These are phyloP conservation scores for Diabrotica balteata DNA, from an alignment of 2,888 invertebrate species.

Conservation along the genomic window DNA sequence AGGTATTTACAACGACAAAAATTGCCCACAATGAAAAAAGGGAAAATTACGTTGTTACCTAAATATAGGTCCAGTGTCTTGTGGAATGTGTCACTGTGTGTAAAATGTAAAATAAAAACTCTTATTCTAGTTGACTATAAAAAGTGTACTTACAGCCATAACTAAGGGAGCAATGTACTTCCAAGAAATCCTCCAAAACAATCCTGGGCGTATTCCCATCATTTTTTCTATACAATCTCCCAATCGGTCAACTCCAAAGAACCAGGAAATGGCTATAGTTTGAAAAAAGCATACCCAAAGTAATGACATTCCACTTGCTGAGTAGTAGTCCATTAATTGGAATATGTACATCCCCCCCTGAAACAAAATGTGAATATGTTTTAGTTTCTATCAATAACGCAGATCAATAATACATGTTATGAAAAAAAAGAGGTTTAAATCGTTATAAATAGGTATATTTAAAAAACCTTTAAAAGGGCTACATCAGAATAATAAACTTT, in stretches of 20 bases:
- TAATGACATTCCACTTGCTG: conserved; percentile 67
- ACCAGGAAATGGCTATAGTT: conserved; percentile 68
- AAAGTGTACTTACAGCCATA: conserved; percentile 63
- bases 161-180: conserved; percentile 67
- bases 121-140: background rate
- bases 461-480: no score
- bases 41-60: no score
- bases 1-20: no score
- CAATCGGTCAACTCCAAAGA: conserved; percentile 67
- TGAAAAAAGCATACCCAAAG: conserved; percentile 70
- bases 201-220: conserved; percentile 66
- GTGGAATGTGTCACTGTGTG: no score
- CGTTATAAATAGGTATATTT: no score
- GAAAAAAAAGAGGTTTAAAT: no score
- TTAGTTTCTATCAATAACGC: no score
- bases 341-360: conserved; percentile 91
- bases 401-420: no score
- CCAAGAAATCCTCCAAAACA: conserved; percentile 68
- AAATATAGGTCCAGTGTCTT: no score
- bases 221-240: conserved; percentile 69
- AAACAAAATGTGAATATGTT: conserved; percentile 34
- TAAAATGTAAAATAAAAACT: background rate
- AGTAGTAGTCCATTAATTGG: conserved; percentile 82
- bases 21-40: no score
- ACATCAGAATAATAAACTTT: no score